phyloP scores from a whole-genome alignment of 2,797 vertebrate species.

The Diceros bicornis region DNA sequence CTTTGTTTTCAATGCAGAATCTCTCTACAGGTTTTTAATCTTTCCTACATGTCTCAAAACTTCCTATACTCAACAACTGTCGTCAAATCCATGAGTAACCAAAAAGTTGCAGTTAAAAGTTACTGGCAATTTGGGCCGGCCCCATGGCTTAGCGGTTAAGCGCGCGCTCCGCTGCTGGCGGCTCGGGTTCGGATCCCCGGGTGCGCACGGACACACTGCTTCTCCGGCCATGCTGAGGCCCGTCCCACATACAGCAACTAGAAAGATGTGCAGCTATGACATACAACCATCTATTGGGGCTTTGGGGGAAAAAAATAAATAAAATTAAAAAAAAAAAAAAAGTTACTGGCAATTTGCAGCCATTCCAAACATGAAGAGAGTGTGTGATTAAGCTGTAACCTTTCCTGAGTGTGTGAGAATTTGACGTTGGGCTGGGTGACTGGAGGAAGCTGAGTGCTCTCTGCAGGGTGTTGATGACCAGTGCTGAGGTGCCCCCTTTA shows the following conservation, averaged over 20 bases:
- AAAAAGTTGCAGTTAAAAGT: neutral
- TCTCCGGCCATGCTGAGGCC: no score
- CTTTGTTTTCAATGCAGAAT: conserved; percentile 36
- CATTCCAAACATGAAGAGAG: neutral
- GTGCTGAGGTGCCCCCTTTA: neutral
- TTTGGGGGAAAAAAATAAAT: no score
- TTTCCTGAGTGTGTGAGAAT: neutral
- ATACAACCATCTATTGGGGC: no score
- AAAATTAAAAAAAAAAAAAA: no score
- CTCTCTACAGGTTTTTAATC: neutral
- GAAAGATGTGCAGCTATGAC: no score
- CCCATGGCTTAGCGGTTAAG: no score
- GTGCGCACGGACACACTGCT: no score
- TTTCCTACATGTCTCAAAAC: neutral
- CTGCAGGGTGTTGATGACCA: neutral
- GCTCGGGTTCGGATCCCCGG: no score
- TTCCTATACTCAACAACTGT: neutral
- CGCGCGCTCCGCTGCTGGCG: no score
- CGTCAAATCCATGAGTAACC: conserved; percentile 1
- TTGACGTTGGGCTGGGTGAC: neutral
- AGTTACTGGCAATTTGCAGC: neutral
- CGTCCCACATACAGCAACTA: no score
- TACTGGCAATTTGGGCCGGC: neutral
- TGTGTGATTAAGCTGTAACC: neutral
- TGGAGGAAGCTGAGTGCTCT: neutral